These are phyloP conservation scores for Bursaphelenchus okinawaensis DNA, from an alignment of 2,888 invertebrate genomes.

Conservation along the genomic window DNA sequence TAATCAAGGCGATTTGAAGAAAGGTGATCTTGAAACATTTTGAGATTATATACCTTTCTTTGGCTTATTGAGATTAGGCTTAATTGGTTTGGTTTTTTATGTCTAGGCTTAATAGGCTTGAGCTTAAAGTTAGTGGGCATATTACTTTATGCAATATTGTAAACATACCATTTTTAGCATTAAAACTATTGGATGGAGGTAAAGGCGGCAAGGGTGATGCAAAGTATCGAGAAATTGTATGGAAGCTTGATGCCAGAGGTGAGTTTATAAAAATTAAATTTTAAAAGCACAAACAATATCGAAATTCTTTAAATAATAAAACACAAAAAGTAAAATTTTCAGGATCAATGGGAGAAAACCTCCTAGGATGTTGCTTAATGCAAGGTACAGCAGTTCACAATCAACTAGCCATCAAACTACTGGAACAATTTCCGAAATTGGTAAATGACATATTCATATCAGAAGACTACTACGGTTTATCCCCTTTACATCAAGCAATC, in stretches of 20 bases:
- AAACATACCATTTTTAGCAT: conserved; percentile 34
- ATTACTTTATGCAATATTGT: neutral
- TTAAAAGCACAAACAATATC: neutral
- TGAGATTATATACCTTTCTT: too few species aligned
- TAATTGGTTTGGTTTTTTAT: too few species aligned
- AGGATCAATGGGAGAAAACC: conserved; percentile 91
- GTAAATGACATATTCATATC: conserved; percentile 91
- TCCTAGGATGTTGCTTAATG: conserved; percentile 83
- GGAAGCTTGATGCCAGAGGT: conserved; percentile 51
- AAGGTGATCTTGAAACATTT: conserved; percentile 36
- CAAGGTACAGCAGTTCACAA: conserved; percentile 85
- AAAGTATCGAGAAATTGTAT: conserved; percentile 64
- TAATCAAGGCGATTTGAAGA: conserved; percentile 44
- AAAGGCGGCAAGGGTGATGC: conserved; percentile 58
- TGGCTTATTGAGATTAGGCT: too few species aligned
- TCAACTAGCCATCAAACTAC: conserved; percentile 82
- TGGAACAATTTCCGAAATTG: conserved; percentile 85
- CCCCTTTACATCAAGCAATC: conserved; percentile 81
- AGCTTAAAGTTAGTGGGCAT: too few species aligned
- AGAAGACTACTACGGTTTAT: conserved; percentile 84
- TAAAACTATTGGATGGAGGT: conserved; percentile 56
- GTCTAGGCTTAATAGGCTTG: too few species aligned
- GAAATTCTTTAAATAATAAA: too few species aligned
- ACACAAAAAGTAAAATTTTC: neutral
- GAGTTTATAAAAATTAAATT: neutral